Evolutionary conservation across 1,140 invertebrate species (phyloP), one percentile per base, ranked within the genome.

Genomic region (Drosophila ficusphila): DNA sequence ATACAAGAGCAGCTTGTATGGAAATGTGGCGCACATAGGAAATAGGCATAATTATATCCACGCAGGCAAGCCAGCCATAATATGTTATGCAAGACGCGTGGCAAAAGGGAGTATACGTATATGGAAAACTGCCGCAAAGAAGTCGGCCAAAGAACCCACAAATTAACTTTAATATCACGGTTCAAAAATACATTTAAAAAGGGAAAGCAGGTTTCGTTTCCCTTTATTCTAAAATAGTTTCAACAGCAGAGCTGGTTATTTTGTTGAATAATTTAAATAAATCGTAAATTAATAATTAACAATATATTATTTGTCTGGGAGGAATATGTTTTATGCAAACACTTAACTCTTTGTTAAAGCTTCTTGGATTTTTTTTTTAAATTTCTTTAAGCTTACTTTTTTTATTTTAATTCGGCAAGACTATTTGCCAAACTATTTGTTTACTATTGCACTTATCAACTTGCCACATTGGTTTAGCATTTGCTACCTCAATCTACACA

Each of bases 41-140:
- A 65, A 51, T 67, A 42, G 36, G 61, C 60, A 67, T 67, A 67
- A 67, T 67, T 67, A 52, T 27, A 52, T 27, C 29, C 61, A 39
- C 23, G 46, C 46, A 39, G 36, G 36, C 61, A 39, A 27, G 33
- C 5, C 33, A 16, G 33, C 12, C 60, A 2, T 21, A 39, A 65
- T 65, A 49, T 41, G 12, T 49, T 64, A 65, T 65, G 41, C 61
- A 49, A 31, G 44, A 31, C 53, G 53, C 53, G 54, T 62, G 58
- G 8, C 25, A 29, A 19, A 38, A 16, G 7, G 11, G 25, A 18
- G 11, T 23, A 9, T 56, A 6, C n/a, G 12, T 56, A 6, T 14
- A 12, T 14, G 21, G 16, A 9, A 39, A 29, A n/a, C n/a, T 46
- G n/a, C 9, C 8, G 5, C 44, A 33, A 23, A 25, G 23, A 38